phyloP scores from a whole-genome alignment of 1,140 invertebrate species.

The Steinernema feltiae region DNA sequence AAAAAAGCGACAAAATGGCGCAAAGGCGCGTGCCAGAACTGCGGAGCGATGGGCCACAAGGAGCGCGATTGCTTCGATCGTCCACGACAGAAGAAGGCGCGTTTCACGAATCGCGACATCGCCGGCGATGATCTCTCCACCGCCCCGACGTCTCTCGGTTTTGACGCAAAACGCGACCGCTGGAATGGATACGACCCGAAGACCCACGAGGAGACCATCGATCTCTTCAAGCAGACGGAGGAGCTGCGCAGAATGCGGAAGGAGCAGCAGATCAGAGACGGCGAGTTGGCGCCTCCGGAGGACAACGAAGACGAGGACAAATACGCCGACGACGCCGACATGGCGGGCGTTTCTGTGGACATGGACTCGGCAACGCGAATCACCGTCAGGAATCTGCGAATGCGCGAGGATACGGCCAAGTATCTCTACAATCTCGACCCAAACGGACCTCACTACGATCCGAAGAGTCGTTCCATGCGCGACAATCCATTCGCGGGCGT shows the following conservation, averaged over 20 bases:
- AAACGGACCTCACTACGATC: slow-evolving; percentile 94
- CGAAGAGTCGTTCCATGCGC: slow-evolving; percentile 88
- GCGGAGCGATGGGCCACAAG: slow-evolving; percentile 91
- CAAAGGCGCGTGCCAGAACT: slow-evolving; percentile 96
- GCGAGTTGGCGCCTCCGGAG: slow-evolving; percentile 22
- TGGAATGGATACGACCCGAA: slow-evolving; percentile 94
- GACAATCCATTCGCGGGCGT: slow-evolving; percentile 74
- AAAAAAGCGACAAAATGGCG: slow-evolving; percentile 72
- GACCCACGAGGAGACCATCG: slow-evolving; percentile 71
- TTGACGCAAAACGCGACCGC: slow-evolving; percentile 67
- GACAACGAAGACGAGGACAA: slow-evolving; percentile 62
- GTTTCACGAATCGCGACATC: slow-evolving; percentile 72
- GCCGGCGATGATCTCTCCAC: slow-evolving; percentile 74
- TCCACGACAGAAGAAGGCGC: slow-evolving; percentile 82
- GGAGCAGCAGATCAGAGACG: slow-evolving; percentile 46
- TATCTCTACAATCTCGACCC: slow-evolving; percentile 93
- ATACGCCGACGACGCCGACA: slow-evolving; percentile 69
- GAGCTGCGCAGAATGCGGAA: slow-evolving; percentile 26
- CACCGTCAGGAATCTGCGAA: slow-evolving; percentile 86
- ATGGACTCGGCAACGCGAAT: slow-evolving; percentile 97
- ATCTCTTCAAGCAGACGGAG: slow-evolving; percentile 76
- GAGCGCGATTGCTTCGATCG: slow-evolving; percentile 94
- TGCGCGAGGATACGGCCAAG: slow-evolving; percentile 93
- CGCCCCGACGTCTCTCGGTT: too few relatives aligned
- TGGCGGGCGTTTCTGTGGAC: slow-evolving; percentile 71